Conservation (phyloP, 2,888 invertebrate species). For the Tenodera sinensis region DNA sequence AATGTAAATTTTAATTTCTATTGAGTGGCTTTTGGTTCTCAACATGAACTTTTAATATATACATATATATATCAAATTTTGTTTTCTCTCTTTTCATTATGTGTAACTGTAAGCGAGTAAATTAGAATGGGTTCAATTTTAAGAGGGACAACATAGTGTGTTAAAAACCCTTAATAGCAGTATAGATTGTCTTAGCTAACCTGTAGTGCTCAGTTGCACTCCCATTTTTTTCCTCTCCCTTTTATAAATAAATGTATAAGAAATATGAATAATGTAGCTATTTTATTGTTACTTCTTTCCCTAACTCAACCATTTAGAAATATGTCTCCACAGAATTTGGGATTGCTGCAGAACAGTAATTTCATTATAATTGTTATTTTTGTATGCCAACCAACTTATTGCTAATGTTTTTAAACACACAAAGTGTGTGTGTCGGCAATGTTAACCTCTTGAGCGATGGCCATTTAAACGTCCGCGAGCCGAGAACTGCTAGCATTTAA, state of each 20-base stretch:
- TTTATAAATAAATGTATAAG: slow-evolving; percentile 15
- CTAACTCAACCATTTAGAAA: too few species aligned
- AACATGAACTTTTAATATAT: not conserved
- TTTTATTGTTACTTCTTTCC: too few species aligned
- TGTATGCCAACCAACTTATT: too few species aligned
- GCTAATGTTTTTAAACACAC: too few species aligned
- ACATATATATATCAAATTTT: not conserved
- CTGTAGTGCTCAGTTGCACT: not conserved
- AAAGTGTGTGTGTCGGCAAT: too few species aligned
- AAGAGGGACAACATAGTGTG: not conserved
- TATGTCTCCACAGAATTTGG: too few species aligned
- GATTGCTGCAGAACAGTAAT: too few species aligned
- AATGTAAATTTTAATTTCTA: not conserved
- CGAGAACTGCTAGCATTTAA: too few species aligned
- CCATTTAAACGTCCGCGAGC: too few species aligned
- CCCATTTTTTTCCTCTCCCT: not conserved
- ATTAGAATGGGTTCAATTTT: not conserved
- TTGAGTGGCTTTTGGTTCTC: not conserved
- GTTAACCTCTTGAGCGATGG: too few species aligned
- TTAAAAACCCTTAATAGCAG: not conserved
- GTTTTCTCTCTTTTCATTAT: not conserved
- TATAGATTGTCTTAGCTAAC: not conserved
- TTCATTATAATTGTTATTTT: too few species aligned
- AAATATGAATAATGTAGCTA: not conserved
- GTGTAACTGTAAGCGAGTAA: not conserved